A percentile compares a stretch with the other conserved stretches of the same genome.
phyloP scores from a whole-genome alignment of 2,888 invertebrate genomes.

The Iselma pallidipennis region DNA sequence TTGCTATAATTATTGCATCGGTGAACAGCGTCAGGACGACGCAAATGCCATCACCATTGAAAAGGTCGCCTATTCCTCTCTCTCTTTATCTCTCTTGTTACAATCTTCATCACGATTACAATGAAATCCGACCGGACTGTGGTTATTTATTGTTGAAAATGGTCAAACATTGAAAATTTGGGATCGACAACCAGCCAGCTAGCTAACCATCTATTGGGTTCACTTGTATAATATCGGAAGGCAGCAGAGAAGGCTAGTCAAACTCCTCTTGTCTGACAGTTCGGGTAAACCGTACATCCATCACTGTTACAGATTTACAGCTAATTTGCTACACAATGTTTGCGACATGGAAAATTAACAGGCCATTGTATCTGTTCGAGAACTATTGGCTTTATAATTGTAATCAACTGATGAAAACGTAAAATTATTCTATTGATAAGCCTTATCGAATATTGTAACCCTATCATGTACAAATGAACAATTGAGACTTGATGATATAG shows the following conservation, averaged over 20 bases:
- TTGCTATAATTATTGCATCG: constrained; percentile 2
- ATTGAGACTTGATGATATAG: neutral
- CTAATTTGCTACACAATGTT: constrained; percentile 53
- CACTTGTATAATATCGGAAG: constrained; percentile 36
- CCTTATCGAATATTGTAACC: neutral
- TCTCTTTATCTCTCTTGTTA: too few relatives aligned
- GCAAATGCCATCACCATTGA: neutral
- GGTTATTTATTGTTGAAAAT: neutral
- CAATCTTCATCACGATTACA: too few relatives aligned
- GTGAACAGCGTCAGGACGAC: neutral
- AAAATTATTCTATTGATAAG: neutral
- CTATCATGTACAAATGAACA: neutral
- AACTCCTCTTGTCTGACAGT: constrained; percentile 38
- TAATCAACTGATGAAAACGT: neutral
- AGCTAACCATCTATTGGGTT: neutral
- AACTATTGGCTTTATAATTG: neutral
- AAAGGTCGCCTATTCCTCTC: too few relatives aligned
- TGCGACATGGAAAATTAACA: constrained; percentile 53
- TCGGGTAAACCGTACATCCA: constrained; percentile 47
- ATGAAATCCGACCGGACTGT: neutral
- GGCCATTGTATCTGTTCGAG: constrained; percentile 41
- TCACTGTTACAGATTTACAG: constrained; percentile 52
- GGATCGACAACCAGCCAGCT: neutral
- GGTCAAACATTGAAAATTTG: neutral
- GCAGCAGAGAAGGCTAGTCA: constrained; percentile 36